phyloP scores from a whole-genome alignment of 1,140 invertebrate species.

The Rhynchophorus ferrugineus region DNA sequence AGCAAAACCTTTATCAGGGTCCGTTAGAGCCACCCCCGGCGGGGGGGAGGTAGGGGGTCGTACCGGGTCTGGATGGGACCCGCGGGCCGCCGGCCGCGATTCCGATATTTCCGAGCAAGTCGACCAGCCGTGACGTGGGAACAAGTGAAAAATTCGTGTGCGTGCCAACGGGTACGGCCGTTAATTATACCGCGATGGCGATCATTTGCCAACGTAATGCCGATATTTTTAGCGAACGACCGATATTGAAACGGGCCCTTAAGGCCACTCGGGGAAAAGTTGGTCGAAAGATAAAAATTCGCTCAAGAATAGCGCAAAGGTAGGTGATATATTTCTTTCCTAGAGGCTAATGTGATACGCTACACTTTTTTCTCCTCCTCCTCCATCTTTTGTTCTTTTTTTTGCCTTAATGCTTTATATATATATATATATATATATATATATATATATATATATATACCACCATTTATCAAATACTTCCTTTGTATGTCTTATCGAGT shows the following conservation, averaged over 20 bases:
- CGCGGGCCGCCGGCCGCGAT: constrained; percentile 4
- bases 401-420: too few species aligned
- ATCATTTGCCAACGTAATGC: constrained; percentile 22
- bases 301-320: background rate
- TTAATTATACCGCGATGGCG: constrained; percentile 20
- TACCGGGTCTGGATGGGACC: constrained; percentile 3
- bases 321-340: background rate
- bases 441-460: too few species aligned
- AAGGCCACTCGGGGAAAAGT: background rate
- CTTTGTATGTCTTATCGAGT: too few species aligned
- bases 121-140: constrained; percentile 21
- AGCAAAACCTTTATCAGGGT: too few species aligned
- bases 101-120: constrained; percentile 11
- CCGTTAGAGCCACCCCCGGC: background rate
- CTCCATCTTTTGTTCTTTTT: too few species aligned
- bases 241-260: constrained; percentile 3
- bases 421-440: too few species aligned
- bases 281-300: background rate
- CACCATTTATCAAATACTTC: too few species aligned
- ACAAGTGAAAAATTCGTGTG: constrained; percentile 24
- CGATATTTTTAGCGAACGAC: constrained; percentile 13
- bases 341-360: background rate
- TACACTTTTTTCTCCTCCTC: background rate
- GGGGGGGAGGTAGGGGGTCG: constrained; percentile 6
- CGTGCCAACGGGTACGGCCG: constrained; percentile 8